Evolutionary conservation across 2,797 vertebrate genomes (phyloP), one percentile per base, ranked within the genome.

Genomic region (Phrynocephalus vlangalii): DNA sequence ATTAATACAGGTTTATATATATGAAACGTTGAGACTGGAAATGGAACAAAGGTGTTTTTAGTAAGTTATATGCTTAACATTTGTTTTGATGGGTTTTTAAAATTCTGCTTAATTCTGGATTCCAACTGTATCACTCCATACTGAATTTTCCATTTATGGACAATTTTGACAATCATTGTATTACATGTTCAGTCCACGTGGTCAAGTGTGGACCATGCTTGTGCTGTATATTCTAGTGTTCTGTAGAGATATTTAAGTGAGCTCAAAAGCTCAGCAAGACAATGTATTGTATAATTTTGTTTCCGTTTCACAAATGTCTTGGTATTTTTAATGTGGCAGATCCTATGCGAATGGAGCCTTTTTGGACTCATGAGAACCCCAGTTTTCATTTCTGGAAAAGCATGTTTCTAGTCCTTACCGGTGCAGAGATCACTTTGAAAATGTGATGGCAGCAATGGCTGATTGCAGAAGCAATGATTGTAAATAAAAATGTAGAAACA

Each of bases 11-110:
- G 87, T 92, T 94, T 95, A 95, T 94, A 80, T 80, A 93, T 92
- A 94, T 90, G 87, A 94, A 95, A 90, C 91, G 91, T 84, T 30
- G 6, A 76, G 90, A 94, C 93, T 94, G 73, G 86, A 91, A 92
- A 70, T 60, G 71, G 60, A 28, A 86, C 67, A 90, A 88, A 86
- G 68, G 82, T 91, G 38, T 52, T 85, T 91, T 92, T 70, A 60
- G 73, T 96, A 96, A 97, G 76, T 96, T 96, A 95, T 95, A 93
- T n/a, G 92, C 87, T 87, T 83, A 78, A 84, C 84, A 92, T 95
- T 91, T 92, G 85, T 90, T 90, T 82, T 87, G 93, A 94, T 87
- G 89, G 90, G 89, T 91, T 90, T 94, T 89, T 86, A 52, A 80
- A 87, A 93, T 85, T 88, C 71, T 93, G 88, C 84, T 86, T 87